Conservation (phyloP, 1,140 invertebrate species). For the Melitaea cinxia region DNA sequence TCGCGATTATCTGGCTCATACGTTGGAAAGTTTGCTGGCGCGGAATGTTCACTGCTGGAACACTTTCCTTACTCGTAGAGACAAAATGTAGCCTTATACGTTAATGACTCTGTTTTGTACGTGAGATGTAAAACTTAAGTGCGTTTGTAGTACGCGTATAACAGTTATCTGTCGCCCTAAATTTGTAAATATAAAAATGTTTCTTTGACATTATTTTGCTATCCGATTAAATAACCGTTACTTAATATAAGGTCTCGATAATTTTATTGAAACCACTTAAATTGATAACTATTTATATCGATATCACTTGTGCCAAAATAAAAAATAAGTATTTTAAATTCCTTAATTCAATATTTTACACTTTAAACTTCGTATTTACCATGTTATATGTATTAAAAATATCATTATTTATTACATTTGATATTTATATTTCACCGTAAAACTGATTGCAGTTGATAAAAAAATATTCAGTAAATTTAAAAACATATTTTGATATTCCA, state of each 20-base stretch:
- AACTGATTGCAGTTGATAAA: background rate
- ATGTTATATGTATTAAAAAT: too few species aligned
- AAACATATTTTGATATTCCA: background rate
- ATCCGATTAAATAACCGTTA: too few species aligned
- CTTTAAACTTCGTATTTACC: too few species aligned
- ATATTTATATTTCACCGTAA: too few species aligned
- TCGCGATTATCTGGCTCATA: constrained; percentile 30
- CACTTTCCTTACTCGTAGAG: constrained; percentile 31
- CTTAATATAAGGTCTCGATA: background rate
- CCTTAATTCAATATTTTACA: background rate
- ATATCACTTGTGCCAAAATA: background rate
- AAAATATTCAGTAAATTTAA: background rate
- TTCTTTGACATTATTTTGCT: background rate
- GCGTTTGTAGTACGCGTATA: background rate
- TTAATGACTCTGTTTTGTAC: constrained; percentile 32
- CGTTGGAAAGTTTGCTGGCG: constrained; percentile 35
- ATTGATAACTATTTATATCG: too few species aligned
- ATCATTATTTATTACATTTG: too few species aligned
- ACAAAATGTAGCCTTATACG: constrained; percentile 24
- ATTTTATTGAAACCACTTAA: too few species aligned
- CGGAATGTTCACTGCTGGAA: constrained; percentile 30
- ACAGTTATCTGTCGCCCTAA: background rate
- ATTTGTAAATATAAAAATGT: background rate
- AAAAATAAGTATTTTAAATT: background rate
- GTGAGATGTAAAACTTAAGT: constrained; percentile 21